Evolutionary conservation across 1,140 invertebrate genomes (phyloP), one percentile per base, ranked within the genome.

Genomic region (Lineus longissimus): DNA sequence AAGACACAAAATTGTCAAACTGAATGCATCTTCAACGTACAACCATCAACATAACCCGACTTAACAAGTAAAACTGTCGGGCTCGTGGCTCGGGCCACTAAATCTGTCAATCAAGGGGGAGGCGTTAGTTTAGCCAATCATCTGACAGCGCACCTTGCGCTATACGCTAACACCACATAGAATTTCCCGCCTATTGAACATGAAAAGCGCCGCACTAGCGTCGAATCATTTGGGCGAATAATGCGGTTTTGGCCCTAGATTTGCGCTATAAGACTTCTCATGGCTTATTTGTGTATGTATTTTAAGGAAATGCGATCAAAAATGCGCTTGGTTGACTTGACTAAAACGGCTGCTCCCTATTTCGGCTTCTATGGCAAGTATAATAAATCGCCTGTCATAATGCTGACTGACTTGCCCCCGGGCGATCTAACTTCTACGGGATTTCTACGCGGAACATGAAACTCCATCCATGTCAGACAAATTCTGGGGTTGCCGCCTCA

Each of bases 341-440:
- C 29, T 27, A 19, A 30, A 57, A 31, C 55, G 36, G 36, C 29
- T 57, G 55, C 36, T 36, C 30, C 30, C 36, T 36, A 57, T 36
- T 30, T n/a, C 55, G 29, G 74, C 70, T 73, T 72, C 73, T 71
- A 70, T 67, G 70, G 72, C 55, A 65, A 64, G 65, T 72, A 72
- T 76, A 76, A 77, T 72, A 73, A 74, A 79, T 73, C 73, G 72
- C 70, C 77, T 79, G 77, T 79, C 77, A 77, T 4, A 36, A 36
- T 36, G 33, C 33, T 36, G 61, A 68, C 62, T 63, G 62, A 70
- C 65, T 61, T 67, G 66, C 70, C 68, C 68, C 45, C 56, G 71
- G 73, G 66, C 69, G 69, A 72, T 69, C 68, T 70, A 65, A 74
- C 70, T 74, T 63, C 41, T 55, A 17, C 9, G 19, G 61, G 63